A percentile compares a stretch with the other conserved stretches of the same genome.
These are phyloP conservation scores for Diploptera punctata DNA, from an alignment of 2,888 invertebrate genomes.

Conservation along the genomic window DNA sequence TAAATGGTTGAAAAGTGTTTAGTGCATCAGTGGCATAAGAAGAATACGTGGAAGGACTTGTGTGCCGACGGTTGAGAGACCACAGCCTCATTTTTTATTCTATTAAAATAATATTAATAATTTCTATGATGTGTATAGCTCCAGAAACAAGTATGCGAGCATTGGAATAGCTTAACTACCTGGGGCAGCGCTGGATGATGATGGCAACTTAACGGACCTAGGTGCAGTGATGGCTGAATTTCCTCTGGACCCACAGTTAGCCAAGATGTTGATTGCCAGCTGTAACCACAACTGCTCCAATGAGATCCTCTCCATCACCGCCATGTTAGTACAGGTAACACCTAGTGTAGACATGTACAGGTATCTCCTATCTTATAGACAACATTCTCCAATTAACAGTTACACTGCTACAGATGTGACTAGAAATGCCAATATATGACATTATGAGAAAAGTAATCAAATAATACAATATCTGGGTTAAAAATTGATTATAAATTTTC, in stretches of 20 bases:
- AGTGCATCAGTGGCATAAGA: too few species aligned
- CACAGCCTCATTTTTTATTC: too few species aligned
- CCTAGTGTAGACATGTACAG: constrained; percentile 32
- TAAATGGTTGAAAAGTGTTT: too few species aligned
- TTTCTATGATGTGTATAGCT: too few species aligned
- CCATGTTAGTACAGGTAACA: constrained; percentile 95
- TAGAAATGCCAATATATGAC: not conserved
- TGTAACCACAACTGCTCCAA: constrained; percentile 99
- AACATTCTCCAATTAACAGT: too few species aligned
- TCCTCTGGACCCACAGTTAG: constrained; percentile 97
- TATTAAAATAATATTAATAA: too few species aligned
- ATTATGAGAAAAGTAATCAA: not conserved
- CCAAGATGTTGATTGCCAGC: constrained; percentile 98
- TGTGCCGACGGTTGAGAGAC: too few species aligned
- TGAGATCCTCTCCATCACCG: constrained; percentile 98
- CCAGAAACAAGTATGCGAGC: constrained; percentile 99
- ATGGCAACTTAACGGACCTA: constrained; percentile 94
- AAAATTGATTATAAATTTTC: too few species aligned
- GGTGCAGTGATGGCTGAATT: constrained; percentile 99
- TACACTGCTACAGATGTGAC: not conserved
- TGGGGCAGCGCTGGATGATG: constrained; percentile 97
- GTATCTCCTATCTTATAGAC: not conserved
- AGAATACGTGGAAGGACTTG: too few species aligned
- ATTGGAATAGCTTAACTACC: constrained; percentile 93
- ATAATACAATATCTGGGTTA: too few species aligned